Percentiles rank a stretch among this genome's conserved stretches.
Evolutionary conservation across 2,888 invertebrate species (phyloP).

Genomic region (Saturnia pavonia): DNA sequence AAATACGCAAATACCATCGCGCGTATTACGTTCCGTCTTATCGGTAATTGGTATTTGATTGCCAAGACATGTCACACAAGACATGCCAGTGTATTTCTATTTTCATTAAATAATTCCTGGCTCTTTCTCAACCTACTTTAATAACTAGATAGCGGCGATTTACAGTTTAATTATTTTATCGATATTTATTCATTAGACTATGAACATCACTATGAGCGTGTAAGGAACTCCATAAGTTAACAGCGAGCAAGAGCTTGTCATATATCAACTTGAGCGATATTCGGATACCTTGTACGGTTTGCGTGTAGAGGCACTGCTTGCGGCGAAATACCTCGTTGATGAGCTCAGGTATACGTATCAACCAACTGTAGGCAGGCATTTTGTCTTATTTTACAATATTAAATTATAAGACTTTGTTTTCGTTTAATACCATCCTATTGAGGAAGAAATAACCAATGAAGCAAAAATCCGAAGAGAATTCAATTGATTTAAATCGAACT

Average conservation of each 20-base stretch:
- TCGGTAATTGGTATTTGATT: too few species aligned
- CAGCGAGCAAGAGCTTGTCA: conserved; percentile 69
- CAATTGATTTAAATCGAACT: too few species aligned
- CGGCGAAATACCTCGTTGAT: background rate
- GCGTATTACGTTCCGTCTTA: too few species aligned
- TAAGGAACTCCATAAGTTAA: conserved; percentile 76
- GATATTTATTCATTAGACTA: conserved; percentile 30
- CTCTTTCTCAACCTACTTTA: too few species aligned
- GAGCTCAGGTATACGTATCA: background rate
- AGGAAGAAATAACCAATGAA: too few species aligned
- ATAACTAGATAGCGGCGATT: background rate
- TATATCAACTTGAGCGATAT: conserved; percentile 74
- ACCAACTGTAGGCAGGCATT: background rate
- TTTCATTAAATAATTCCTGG: too few species aligned
- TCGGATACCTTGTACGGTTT: conserved; percentile 65
- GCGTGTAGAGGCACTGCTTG: conserved; percentile 41
- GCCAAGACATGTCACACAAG: too few species aligned
- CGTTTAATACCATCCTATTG: too few species aligned
- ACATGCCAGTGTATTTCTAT: too few species aligned
- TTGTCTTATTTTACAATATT: background rate
- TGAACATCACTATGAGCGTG: conserved; percentile 45
- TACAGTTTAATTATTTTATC: conserved; percentile 15
- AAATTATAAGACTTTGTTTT: background rate
- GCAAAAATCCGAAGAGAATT: too few species aligned
- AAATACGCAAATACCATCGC: too few species aligned